Evolutionary conservation across 2,797 vertebrate species (phyloP).

Genomic region (Ibycter americanus): DNA sequence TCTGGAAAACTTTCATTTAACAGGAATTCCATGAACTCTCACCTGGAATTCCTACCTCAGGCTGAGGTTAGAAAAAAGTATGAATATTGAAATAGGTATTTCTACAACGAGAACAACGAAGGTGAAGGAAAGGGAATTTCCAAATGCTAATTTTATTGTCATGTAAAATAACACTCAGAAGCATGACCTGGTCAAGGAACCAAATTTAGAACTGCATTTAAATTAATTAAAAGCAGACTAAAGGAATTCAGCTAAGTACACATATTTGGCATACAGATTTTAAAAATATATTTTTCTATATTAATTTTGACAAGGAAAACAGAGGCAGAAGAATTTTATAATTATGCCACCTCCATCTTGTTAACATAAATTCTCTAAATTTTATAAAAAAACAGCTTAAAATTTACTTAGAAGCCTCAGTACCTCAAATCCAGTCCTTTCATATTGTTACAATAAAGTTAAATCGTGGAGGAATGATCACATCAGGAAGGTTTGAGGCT

Average conservation of each 20-base stretch:
- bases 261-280: neutral
- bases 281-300: neutral
- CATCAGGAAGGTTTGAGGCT: neutral
- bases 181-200: neutral
- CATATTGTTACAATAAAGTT: neutral
- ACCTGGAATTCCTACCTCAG: neutral
- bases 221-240: neutral
- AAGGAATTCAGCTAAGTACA: neutral
- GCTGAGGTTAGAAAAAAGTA: neutral
- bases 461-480: neutral
- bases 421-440: neutral
- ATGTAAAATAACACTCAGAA: neutral
- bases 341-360: neutral
- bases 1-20: neutral
- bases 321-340: neutral
- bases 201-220: neutral
- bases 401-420: neutral
- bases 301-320: neutral
- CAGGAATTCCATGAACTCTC: neutral
- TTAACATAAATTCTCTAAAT: neutral
- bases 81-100: neutral
- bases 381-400: neutral
- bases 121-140: neutral
- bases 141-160: neutral
- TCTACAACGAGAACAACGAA: neutral